Evolutionary conservation across 53 echinoderm and acorn worm species (phyloP).

Genomic region (Astropecten irregularis): DNA sequence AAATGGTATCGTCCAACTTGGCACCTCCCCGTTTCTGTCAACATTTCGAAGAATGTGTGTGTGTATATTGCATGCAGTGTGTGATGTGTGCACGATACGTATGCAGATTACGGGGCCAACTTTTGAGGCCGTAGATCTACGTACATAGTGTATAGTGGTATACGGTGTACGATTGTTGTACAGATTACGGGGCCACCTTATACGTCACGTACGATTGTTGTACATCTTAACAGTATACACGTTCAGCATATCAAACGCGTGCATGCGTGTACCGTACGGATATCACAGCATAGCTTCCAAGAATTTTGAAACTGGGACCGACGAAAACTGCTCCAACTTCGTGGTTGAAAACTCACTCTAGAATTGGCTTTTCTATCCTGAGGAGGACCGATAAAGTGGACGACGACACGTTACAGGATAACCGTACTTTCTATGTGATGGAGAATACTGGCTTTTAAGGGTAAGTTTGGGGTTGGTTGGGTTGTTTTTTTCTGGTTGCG

Average conservation of each 20-base stretch:
- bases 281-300: neutral
- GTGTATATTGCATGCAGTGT: neutral
- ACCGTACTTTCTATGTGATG: neutral
- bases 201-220: too few species aligned
- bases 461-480: constrained; percentile 19
- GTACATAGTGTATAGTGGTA: too few species aligned
- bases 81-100: neutral
- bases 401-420: neutral
- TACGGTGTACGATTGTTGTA: too few species aligned
- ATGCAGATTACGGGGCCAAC: constrained; percentile 29
- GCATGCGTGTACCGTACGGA: neutral
- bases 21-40: constrained; percentile 55
- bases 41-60: constrained; percentile 46
- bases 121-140: too few species aligned
- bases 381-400: neutral
- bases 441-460: neutral
- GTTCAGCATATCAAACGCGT: neutral
- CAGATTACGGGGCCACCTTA: too few species aligned
- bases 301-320: neutral
- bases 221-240: too few species aligned
- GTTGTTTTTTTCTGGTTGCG: neutral
- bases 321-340: neutral
- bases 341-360: neutral
- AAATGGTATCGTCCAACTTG: constrained; percentile 50
- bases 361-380: constrained; percentile 1